phyloP scores from a whole-genome alignment of 2,797 vertebrate species.

The Denticeps clupeoides region DNA sequence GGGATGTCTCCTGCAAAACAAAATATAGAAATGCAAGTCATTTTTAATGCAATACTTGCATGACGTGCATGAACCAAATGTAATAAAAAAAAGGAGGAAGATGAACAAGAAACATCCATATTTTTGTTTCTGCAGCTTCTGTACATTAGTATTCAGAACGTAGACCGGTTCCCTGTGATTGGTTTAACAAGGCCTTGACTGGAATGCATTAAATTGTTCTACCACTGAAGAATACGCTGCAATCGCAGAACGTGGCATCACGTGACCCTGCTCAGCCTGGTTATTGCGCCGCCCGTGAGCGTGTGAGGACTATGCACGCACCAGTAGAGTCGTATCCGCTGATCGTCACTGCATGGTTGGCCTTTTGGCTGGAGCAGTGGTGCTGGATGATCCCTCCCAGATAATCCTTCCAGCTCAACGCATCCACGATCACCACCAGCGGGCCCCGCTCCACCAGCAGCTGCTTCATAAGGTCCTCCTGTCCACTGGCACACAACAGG shows the following conservation, averaged over 20 bases:
- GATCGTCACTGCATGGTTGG: constrained; percentile 80
- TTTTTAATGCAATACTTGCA: background rate
- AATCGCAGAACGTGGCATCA: too few species aligned
- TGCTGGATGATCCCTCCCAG: constrained; percentile 87
- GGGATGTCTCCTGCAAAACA: constrained; percentile 59
- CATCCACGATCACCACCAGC: constrained; percentile 72
- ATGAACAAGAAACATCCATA: too few species aligned
- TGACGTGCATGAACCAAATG: background rate
- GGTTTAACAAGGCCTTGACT: too few species aligned
- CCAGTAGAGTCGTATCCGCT: constrained; percentile 79
- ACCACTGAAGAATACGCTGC: too few species aligned
- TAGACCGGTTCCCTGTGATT: too few species aligned
- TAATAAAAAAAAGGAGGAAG: too few species aligned
- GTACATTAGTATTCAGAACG: too few species aligned
- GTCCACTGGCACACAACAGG: constrained; percentile 44
- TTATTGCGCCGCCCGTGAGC: background rate
- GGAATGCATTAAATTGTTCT: too few species aligned
- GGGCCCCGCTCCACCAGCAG: constrained; percentile 67
- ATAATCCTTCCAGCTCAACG: constrained; percentile 90
- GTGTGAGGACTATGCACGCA: constrained; percentile 31
- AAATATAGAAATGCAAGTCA: background rate
- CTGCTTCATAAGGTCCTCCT: constrained; percentile 73
- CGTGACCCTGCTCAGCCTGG: too few species aligned
- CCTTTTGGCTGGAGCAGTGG: constrained; percentile 77
- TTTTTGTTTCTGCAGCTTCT: too few species aligned